Evolutionary conservation across 1,140 invertebrate genomes (phyloP), one percentile per base, ranked within the genome.

Genomic region (Drosophila auraria): DNA sequence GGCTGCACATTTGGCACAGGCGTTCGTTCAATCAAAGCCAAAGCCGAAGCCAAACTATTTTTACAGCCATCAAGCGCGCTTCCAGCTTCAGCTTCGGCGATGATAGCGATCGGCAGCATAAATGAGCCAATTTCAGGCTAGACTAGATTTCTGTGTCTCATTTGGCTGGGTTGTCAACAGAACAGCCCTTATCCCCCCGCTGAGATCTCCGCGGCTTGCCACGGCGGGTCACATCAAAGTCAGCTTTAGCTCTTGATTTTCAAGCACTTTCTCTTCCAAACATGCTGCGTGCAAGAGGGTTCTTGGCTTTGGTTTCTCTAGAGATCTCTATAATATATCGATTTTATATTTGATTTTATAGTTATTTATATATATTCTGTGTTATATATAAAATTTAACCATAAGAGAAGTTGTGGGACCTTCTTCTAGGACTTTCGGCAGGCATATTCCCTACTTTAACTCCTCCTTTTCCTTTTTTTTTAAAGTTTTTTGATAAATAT

Each of bases 1-100:
- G 80, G 50, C 64, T 87, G 83, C 84, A 89, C 83, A 87, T 87
- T 83, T 80, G 83, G 83, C 72, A 87, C 83, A 87, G 27, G 23
- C 69, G 62, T 49, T 58, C 69, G 63, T 58, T 58, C 70, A 58
- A 51, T 73, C 42, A 61, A 20, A 51, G 44, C 45, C 6, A 53
- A 27, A 58, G 42, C 70, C 42, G 57, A 20, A 51, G 44, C 45
- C 6, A 53, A 36, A 51, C 49, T 40, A 47, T 42, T 27, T 45
- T 25, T 44, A 54, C 38, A 47, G 57, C 38, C 58, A 82, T 76
- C 70, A 78, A 81, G 54, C 51, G 42, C 51, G 56, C 17, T 54
- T 51, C 53, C 33, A 54, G 53, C 20, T 20, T 20, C 20, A 20
- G 20, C 17, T 20, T 30, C 25, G 30, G 15, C 62, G 66, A 72